Conservation (phyloP, 2,113 vertebrate genomes). For the Nanorana parkeri region DNA sequence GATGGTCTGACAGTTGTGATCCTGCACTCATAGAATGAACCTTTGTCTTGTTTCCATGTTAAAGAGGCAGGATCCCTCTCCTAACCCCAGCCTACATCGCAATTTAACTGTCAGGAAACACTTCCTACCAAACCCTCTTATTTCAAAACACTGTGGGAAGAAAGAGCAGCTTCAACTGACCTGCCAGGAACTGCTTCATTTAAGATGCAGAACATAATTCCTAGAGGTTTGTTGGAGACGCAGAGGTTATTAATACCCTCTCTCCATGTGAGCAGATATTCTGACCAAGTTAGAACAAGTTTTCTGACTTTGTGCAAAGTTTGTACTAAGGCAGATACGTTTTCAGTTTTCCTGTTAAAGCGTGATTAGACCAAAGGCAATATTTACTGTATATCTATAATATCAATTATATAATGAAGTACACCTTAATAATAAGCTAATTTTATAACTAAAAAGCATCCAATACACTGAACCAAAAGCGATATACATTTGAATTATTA, state of each 20-base stretch:
- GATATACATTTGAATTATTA: no score
- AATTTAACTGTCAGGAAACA: conserved; percentile 86
- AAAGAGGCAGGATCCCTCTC: conserved; percentile 79
- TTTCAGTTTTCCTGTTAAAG: no score
- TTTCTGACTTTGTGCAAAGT: not conserved
- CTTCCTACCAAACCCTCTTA: conserved; percentile 74
- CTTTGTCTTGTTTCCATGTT: conserved; percentile 81
- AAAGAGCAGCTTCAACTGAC: conserved; percentile 69
- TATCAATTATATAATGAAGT: no score
- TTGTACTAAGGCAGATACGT: not conserved
- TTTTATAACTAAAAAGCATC: no score
- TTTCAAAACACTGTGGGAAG: conserved; percentile 67
- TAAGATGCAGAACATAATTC: conserved; percentile 72
- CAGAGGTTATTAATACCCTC: conserved; percentile 61
- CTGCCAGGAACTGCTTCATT: conserved; percentile 70
- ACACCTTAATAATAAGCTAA: no score
- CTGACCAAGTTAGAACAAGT: not conserved
- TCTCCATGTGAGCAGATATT: not conserved
- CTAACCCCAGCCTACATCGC: conserved; percentile 77
- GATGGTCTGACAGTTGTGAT: conserved; percentile 86
- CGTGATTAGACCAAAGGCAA: no score
- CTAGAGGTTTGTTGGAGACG: conserved; percentile 64
- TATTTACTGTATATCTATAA: no score
- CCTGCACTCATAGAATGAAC: conserved; percentile 77
- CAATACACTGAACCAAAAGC: no score